Conservation (phyloP, 2,888 invertebrate genomes). For the Lasioglossum morio region DNA sequence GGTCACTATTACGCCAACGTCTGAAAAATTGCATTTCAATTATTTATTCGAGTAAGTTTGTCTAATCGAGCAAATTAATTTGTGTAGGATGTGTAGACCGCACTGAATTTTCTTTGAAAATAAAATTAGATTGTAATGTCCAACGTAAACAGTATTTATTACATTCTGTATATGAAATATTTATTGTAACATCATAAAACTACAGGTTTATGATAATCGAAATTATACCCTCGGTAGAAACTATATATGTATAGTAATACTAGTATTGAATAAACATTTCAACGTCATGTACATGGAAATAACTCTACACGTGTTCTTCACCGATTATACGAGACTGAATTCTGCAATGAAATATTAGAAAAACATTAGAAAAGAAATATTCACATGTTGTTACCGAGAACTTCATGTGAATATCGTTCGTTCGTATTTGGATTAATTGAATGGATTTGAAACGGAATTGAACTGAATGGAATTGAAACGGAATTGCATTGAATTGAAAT, state of each 20-base stretch:
- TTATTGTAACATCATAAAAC: slow-evolving; percentile 27
- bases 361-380: no score
- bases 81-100: not conserved
- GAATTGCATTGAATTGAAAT: no score
- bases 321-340: slow-evolving; percentile 16
- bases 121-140: slow-evolving; percentile 26
- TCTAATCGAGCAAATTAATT: not conserved
- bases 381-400: no score
- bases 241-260: not conserved
- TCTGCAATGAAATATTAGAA: slow-evolving; percentile 44
- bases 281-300: slow-evolving; percentile 29
- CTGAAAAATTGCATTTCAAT: not conserved
- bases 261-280: slow-evolving; percentile 6
- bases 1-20: no score
- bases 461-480: no score
- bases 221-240: not conserved
- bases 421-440: no score
- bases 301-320: slow-evolving; percentile 24
- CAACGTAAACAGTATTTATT: slow-evolving; percentile 44
- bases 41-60: not conserved
- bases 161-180: slow-evolving; percentile 27
- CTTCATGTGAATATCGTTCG: slow-evolving; percentile 2
- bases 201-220: slow-evolving; percentile 10
- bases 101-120: not conserved
- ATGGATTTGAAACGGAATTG: no score